Evolutionary conservation across 2,113 vertebrate species (phyloP).

Genomic region (Gnathonemus echidnorhynchus): DNA sequence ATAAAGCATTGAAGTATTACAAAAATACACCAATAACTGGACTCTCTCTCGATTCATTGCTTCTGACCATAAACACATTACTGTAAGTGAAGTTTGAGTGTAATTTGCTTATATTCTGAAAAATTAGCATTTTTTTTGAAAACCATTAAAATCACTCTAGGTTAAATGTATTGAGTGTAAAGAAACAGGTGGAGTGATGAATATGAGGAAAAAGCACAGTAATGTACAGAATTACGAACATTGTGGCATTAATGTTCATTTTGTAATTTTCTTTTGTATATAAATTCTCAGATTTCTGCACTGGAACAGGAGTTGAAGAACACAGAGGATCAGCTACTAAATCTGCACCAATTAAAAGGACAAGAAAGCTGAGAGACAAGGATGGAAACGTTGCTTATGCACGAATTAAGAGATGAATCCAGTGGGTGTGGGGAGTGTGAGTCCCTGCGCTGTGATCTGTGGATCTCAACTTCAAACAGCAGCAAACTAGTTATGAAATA

Average conservation of each 20-base stretch:
- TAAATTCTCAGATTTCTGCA: constrained; percentile 42
- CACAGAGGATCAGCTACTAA: constrained; percentile 50
- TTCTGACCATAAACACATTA: neutral
- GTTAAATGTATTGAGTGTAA: neutral
- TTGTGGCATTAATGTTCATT: neutral
- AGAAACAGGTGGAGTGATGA: neutral
- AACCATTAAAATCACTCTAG: neutral
- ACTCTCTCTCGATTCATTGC: neutral
- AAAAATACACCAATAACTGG: neutral
- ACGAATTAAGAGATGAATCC: neutral
- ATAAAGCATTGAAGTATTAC: neutral
- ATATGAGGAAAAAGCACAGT: neutral
- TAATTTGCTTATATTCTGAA: neutral
- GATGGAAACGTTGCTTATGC: neutral
- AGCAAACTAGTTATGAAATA: neutral
- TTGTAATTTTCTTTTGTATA: neutral
- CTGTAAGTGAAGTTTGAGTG: neutral
- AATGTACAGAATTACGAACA: neutral
- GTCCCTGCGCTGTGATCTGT: neutral
- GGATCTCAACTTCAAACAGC: neutral
- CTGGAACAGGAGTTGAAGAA: constrained; percentile 53
- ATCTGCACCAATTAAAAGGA: constrained; percentile 29
- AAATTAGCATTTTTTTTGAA: neutral
- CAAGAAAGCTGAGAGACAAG: constrained; percentile 13
- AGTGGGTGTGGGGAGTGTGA: neutral